Conservation (phyloP, 2,113 vertebrate genomes). For the Trematomus loennbergii region DNA sequence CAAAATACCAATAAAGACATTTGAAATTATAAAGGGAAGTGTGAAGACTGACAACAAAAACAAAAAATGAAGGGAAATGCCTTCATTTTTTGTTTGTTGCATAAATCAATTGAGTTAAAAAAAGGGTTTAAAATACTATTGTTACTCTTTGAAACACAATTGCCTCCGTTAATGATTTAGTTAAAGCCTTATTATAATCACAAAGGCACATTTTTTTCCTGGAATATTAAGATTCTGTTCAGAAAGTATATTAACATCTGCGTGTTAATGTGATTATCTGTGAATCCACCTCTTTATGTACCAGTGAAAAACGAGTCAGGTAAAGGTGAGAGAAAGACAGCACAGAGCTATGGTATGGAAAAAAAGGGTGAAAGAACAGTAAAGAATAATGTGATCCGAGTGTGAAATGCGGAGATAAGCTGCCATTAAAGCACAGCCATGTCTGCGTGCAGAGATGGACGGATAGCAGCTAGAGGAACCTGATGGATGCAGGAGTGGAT, state of each 20-base stretch:
- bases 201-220: too few relatives aligned
- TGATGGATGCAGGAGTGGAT: slow-evolving; percentile 34
- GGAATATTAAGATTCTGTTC: neutral
- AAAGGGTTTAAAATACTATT: neutral
- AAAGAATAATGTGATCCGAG: slow-evolving; percentile 21
- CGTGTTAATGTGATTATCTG: neutral
- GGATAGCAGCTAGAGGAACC: slow-evolving; percentile 18
- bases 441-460: slow-evolving; percentile 36
- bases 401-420: slow-evolving; percentile 49
- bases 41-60: neutral
- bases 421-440: neutral
- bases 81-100: neutral
- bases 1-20: neutral
- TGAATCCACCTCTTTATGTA: neutral
- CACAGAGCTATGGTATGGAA: neutral
- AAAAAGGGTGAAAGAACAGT: neutral
- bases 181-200: neutral
- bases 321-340: neutral
- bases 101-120: neutral
- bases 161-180: neutral
- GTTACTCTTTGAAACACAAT: neutral
- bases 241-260: neutral
- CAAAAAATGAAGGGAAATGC: too few relatives aligned
- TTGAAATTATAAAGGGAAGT: neutral
- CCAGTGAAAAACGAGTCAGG: neutral